Conservation (phyloP, 1,140 invertebrate species). For the Drosophila kikkawai region DNA sequence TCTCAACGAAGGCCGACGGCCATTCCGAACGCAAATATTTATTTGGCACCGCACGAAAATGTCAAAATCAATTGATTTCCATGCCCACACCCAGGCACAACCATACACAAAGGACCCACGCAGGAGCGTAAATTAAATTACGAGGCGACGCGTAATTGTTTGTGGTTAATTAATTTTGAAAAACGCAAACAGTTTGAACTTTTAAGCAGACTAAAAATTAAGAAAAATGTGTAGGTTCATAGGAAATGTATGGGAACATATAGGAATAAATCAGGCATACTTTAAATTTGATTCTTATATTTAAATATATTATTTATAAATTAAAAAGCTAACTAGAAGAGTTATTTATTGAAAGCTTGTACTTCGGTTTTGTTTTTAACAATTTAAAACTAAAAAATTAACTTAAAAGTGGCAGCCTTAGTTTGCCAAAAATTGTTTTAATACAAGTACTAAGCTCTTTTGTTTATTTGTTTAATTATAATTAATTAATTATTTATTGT, state of each 20-base stretch:
- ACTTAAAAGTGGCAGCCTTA: no score
- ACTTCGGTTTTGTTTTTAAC: background rate
- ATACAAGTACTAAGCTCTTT: no score
- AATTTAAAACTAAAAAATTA: no score
- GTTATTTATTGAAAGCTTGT: background rate
- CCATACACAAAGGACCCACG: background rate
- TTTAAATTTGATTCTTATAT: background rate
- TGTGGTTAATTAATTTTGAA: slow-evolving; percentile 14
- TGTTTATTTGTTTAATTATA: no score
- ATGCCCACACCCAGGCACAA: background rate
- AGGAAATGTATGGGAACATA: background rate
- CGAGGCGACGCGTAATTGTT: slow-evolving; percentile 1
- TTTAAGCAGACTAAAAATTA: background rate
- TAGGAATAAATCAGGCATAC: background rate
- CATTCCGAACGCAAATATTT: slow-evolving; percentile 65
- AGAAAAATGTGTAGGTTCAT: no score
- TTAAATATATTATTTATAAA: background rate
- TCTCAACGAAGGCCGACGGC: slow-evolving; percentile 3
- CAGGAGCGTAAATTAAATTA: slow-evolving; percentile 23
- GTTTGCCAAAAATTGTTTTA: no score
- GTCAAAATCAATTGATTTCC: slow-evolving; percentile 46
- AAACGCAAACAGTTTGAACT: background rate
- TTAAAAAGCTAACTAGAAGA: background rate
- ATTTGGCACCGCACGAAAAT: slow-evolving; percentile 42
- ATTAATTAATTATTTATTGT: no score